Base-by-base conservation (phyloP, 2,797 vertebrate genomes). In the Labroides dimidiatus region DNA sequence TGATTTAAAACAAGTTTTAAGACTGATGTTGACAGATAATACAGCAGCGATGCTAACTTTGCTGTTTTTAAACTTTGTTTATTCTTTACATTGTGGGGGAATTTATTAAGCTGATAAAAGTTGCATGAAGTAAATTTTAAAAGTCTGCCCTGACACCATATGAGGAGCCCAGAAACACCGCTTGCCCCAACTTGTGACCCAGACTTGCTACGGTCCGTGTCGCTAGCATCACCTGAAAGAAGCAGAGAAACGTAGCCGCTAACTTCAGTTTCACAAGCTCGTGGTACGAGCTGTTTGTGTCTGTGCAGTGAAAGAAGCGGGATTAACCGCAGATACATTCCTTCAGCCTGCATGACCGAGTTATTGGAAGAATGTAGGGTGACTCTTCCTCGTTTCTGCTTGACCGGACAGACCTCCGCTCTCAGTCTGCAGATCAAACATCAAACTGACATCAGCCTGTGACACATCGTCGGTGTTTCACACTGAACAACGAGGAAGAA, bases 351-450 rank as follows among this genome's bases (percentile, higher is more conserved):
- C 51, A 3, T 51, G 39, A 53, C 57, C 50, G 64, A 86, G 75
- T 80, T 78, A 84, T 76, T 68, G 57, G 41, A 85, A 83, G 80
- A 90, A 88, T 86, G 89, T 37, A 72, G 85, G 73, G 67, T 63
- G 75, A 61, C 65, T 74, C 57, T 54, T 79, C 21, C 36, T 71
- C 56, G 53, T 67, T 71, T 79, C 50, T 73, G 60, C 71, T 57
- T 82, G 61, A 55, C 23, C 54, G 23, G 10, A 36, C 59, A 58
- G 53, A 33, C 48, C 53, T 43, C 21, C 55, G 30, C 45, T 24
- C 42, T 5, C 6, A 6, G 24, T n/a, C 17, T n/a, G 15, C 4
- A 14, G 20, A 17, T 12, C 15, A 10, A 30, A 9, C 53, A 17
- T 12, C 15, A 10, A 30, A 9, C 53, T 10, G 56, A 2, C 0